A percentile compares a stretch with the other conserved stretches of the same genome.
Conservation (phyloP, 2,797 vertebrate genomes). For the Pogoniulus pusillus region DNA sequence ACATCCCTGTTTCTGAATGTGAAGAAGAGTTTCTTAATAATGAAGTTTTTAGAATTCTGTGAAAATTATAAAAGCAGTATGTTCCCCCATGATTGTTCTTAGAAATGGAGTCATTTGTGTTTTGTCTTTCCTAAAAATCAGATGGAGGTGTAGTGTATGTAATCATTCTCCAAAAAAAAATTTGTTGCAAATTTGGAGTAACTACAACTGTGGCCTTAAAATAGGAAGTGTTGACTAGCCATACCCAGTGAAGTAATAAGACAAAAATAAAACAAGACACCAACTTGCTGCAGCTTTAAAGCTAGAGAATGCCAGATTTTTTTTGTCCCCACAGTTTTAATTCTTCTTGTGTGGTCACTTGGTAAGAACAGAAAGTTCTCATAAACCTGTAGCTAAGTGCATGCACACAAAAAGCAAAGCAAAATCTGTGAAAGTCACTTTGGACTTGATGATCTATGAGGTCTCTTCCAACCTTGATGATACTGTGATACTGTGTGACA, state of each 20-base stretch:
- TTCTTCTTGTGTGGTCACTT: neutral
- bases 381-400: neutral
- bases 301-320: neutral
- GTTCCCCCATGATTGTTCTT: neutral
- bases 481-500: too few species aligned
- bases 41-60: neutral
- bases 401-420: neutral
- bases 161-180: neutral
- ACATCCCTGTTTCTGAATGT: slow-evolving; percentile 6
- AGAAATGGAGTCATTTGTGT: slow-evolving; percentile 20
- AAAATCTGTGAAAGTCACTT: neutral
- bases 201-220: slow-evolving; percentile 12
- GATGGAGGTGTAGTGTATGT: neutral
- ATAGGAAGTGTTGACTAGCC: neutral
- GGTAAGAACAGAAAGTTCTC: neutral
- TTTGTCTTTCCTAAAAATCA: slow-evolving; percentile 26
- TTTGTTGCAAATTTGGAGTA: neutral
- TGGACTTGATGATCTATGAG: too few species aligned
- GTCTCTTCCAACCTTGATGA: too few species aligned
- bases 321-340: neutral
- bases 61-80: neutral
- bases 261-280: neutral
- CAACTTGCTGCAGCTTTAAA: neutral
- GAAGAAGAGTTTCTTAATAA: neutral
- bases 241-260: neutral